Evolutionary conservation across 2,888 invertebrate species (phyloP).

Genomic region (Prenolepis imparis): DNA sequence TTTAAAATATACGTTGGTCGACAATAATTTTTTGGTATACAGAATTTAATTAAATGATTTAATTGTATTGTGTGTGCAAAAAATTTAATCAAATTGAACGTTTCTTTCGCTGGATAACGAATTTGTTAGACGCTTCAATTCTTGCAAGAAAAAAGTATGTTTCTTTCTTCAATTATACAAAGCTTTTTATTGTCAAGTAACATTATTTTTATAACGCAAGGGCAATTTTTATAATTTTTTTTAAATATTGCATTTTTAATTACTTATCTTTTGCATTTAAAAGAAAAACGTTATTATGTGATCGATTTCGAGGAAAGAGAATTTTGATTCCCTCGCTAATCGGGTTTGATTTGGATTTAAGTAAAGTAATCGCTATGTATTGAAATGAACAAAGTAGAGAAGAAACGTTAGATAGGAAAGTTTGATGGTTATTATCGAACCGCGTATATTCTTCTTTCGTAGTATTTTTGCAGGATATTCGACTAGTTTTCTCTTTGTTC

Average conservation of each 20-base stretch:
- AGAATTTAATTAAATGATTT: not conserved
- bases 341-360: constrained; percentile 67
- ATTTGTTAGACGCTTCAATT: not conserved
- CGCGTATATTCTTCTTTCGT: constrained; percentile 38
- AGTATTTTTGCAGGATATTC: constrained; percentile 35
- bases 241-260: not conserved
- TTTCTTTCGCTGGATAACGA: too few species aligned
- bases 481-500: constrained; percentile 58
- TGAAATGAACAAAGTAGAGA: constrained; percentile 12
- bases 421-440: constrained; percentile 17
- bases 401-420: not conserved
- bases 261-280: not conserved
- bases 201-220: not conserved
- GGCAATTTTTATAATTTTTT: not conserved
- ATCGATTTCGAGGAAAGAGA: constrained; percentile 32
- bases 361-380: constrained; percentile 44
- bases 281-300: constrained; percentile 1
- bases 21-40: not conserved
- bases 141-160: not conserved
- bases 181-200: not conserved
- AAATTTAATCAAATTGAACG: constrained; percentile 7
- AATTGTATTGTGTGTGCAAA: not conserved
- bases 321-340: constrained; percentile 64
- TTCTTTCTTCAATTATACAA: not conserved
- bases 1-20: not conserved